Conservation (phyloP, 2,888 invertebrate genomes). For the Hirudinaria manillensis region DNA sequence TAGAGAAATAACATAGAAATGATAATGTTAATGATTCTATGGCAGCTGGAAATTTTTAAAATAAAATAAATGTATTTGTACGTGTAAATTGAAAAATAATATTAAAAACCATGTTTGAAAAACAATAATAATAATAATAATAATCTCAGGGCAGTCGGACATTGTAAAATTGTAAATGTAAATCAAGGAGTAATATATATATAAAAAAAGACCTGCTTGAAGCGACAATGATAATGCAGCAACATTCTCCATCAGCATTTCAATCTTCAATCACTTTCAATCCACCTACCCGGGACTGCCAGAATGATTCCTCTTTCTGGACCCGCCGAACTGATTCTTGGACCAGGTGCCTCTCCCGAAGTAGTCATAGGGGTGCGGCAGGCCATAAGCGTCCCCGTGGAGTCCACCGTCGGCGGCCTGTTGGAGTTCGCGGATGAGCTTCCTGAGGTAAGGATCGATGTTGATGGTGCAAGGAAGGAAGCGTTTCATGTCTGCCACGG, state of each 20-base stretch:
- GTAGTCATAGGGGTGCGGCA: not conserved
- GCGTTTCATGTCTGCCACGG: conserved; percentile 68
- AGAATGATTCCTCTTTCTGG: conserved; percentile 18
- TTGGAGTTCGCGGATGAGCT: conserved; percentile 81
- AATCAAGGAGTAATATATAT: no score
- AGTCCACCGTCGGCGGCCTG: conserved; percentile 63
- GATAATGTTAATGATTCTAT: not conserved
- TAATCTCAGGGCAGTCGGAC: not conserved
- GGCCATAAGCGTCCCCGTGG: conserved; percentile 13
- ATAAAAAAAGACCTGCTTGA: no score
- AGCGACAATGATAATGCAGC: no score
- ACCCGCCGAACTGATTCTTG: not conserved
- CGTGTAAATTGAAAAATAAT: no score
- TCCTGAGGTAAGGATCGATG: conserved; percentile 92
- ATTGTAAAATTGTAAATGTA: no score
- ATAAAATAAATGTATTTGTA: no score
- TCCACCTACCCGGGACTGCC: conserved; percentile 17
- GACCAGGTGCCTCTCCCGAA: not conserved
- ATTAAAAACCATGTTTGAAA: no score
- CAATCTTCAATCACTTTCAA: no score
- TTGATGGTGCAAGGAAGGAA: conserved; percentile 97
- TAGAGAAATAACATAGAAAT: not conserved
- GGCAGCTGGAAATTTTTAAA: not conserved
- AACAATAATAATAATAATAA: no score
- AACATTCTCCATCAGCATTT: not conserved